A percentile compares a stretch with the other conserved stretches of the same genome.
phyloP scores from a whole-genome alignment of 2,888 invertebrate genomes.

The Lithophane semibrunnea region DNA sequence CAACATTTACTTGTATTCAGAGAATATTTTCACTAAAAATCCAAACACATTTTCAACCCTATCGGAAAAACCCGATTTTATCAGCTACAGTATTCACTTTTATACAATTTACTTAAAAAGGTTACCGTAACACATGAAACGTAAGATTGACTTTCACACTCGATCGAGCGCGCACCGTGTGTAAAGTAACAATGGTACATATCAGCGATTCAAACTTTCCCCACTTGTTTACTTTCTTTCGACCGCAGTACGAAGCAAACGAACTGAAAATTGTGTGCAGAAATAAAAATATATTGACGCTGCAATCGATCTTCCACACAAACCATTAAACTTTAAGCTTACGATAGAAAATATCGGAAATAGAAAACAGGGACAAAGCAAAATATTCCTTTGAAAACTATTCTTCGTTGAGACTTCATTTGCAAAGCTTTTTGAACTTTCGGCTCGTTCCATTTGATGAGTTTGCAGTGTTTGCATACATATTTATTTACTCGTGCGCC shows the following conservation, averaged over 20 bases:
- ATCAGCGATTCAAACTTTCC: conserved; percentile 67
- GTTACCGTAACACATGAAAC: conserved; percentile 58
- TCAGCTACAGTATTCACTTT: conserved; percentile 52
- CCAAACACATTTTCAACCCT: conserved; percentile 25
- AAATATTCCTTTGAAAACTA: conserved; percentile 84
- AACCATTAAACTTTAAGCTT: conserved; percentile 85
- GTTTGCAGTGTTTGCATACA: conserved; percentile 65
- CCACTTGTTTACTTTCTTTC: conserved; percentile 68
- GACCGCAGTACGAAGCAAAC: conserved; percentile 72
- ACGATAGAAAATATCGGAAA: conserved; percentile 82
- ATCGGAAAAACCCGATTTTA: conserved; percentile 43
- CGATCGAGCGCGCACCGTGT: conserved; percentile 65
- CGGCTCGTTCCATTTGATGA: conserved; percentile 68
- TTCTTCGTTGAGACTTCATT: conserved; percentile 77
- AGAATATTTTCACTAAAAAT: conserved; percentile 45
- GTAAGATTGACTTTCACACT: conserved; percentile 66
- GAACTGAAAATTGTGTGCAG: conserved; percentile 81
- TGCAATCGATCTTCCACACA: conserved; percentile 81
- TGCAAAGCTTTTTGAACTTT: conserved; percentile 74
- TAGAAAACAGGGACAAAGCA: conserved; percentile 79
- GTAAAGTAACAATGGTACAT: conserved; percentile 69
- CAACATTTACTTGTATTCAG: conserved; percentile 26
- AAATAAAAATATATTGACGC: conserved; percentile 85
- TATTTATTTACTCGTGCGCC: conserved; percentile 64
- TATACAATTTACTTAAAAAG: conserved; percentile 59